Evolutionary conservation across 2,888 invertebrate species (phyloP).

Genomic region (Rhingia rostrata): DNA sequence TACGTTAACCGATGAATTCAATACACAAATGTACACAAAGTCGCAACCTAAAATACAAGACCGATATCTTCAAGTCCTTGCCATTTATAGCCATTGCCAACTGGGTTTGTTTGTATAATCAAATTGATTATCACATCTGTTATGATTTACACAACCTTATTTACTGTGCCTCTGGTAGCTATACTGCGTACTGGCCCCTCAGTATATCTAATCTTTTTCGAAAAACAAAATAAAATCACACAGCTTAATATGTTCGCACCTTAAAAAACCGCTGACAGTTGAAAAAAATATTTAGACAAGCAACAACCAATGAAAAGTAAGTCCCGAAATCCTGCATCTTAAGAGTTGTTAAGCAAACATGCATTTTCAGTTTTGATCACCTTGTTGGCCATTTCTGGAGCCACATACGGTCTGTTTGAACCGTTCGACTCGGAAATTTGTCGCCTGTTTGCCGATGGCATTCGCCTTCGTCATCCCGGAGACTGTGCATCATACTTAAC

Average conservation of each 20-base stretch:
- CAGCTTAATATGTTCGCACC: constrained; percentile 17
- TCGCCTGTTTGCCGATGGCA: constrained; percentile 59
- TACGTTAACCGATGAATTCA: too few species aligned
- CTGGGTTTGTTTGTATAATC: not conserved
- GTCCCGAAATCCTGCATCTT: not conserved
- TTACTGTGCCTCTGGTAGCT: not conserved
- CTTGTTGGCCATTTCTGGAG: constrained; percentile 18
- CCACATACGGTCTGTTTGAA: constrained; percentile 14
- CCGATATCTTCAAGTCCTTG: not conserved
- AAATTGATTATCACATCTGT: not conserved
- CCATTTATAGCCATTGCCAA: not conserved
- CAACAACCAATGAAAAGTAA: constrained; percentile 57
- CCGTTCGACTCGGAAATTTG: constrained; percentile 53
- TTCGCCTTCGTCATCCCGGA: constrained; percentile 77
- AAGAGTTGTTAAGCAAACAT: too few species aligned
- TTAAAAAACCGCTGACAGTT: constrained; percentile 21
- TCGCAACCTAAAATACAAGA: too few species aligned
- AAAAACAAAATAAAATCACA: not conserved
- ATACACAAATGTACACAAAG: too few species aligned
- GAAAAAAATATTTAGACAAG: constrained; percentile 1
- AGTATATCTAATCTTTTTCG: constrained; percentile 4
- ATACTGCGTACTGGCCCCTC: not conserved
- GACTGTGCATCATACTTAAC: constrained; percentile 75
- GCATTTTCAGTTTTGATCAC: constrained; percentile 11
- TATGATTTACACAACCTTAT: not conserved